Evolutionary conservation across 1,140 invertebrate genomes (phyloP).

Genomic region (Cotesia glomerata): DNA sequence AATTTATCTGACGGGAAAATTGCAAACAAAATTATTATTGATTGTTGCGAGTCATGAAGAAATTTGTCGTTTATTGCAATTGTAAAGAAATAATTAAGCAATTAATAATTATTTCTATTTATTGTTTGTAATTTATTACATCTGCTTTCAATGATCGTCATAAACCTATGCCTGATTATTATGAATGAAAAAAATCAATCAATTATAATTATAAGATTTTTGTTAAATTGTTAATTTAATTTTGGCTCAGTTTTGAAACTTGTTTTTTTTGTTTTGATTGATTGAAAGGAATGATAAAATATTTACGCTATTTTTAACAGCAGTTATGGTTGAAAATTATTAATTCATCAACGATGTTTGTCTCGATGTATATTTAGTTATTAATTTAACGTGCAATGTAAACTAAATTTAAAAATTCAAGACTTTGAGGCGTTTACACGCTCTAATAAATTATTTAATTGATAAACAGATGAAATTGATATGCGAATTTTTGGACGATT

Average conservation of each 20-base stretch:
- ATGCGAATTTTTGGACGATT: too few relatives aligned
- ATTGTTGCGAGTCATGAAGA: neutral
- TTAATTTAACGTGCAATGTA: slow-evolving; percentile 16
- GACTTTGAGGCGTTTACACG: neutral
- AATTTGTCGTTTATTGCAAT: neutral
- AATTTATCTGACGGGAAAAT: slow-evolving; percentile 57
- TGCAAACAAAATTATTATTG: slow-evolving; percentile 40
- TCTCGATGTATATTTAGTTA: neutral
- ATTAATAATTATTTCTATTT: neutral
- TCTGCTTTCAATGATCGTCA: neutral
- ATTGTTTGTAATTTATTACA: slow-evolving; percentile 24
- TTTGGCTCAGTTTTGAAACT: neutral
- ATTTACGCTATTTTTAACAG: neutral
- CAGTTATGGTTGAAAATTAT: neutral
- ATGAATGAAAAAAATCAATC: slow-evolving; percentile 7
- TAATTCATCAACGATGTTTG: neutral
- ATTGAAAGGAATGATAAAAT: too few relatives aligned
- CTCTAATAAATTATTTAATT: neutral
- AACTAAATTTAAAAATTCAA: neutral
- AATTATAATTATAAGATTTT: slow-evolving; percentile 11
- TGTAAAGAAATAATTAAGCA: neutral
- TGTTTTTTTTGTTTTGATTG: neutral
- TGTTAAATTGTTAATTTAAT: too few relatives aligned
- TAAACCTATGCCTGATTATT: slow-evolving; percentile 4
- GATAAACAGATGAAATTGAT: neutral